These are phyloP conservation scores for Gambelia wislizenii DNA, from an alignment of 2,797 vertebrate species.

Conservation along the genomic window DNA sequence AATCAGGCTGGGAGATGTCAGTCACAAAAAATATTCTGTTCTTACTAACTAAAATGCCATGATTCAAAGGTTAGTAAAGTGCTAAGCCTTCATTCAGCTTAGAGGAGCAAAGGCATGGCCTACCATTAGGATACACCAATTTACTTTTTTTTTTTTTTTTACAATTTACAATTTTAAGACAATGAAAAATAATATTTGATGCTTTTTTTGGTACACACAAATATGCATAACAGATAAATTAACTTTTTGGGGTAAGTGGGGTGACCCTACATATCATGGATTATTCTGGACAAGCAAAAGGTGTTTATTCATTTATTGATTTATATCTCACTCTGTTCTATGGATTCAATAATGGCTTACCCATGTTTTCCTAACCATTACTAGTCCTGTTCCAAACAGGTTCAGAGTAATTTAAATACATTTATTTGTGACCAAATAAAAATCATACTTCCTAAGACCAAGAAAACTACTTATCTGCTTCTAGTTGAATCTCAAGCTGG, in stretches of 20 bases:
- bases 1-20: neutral
- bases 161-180: neutral
- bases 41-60: neutral
- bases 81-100: neutral
- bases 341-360: neutral
- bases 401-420: neutral
- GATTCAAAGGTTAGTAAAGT: neutral
- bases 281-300: neutral
- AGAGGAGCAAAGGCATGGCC: constrained; percentile 5
- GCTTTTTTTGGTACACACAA: neutral
- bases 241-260: neutral
- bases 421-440: neutral
- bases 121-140: neutral
- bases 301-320: neutral
- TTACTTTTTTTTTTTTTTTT: too few species aligned
- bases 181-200: constrained; percentile 14
- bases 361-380: neutral
- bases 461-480: neutral
- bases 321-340: neutral
- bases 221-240: neutral
- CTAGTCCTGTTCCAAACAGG: neutral
- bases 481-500: constrained; percentile 27
- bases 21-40: constrained; percentile 15
- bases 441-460: constrained; percentile 18
- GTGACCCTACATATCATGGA: neutral